These are phyloP conservation scores for Conus betulinus DNA, from an alignment of 1,140 invertebrate species.

Conservation along the genomic window DNA sequence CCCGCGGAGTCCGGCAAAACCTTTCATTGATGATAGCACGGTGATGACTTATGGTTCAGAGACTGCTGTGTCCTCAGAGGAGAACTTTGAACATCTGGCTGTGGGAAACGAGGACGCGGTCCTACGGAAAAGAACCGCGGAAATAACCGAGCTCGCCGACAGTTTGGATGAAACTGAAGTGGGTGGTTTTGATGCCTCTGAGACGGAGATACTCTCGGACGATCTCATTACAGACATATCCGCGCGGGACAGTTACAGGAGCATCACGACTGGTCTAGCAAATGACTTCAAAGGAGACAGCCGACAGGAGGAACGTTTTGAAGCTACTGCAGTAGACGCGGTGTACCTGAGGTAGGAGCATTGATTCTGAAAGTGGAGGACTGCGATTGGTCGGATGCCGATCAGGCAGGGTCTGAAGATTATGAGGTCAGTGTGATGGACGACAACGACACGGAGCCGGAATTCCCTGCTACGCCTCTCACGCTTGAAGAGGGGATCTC, in stretches of 20 bases:
- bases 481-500: neutral
- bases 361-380: neutral
- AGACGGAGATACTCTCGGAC: neutral
- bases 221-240: neutral
- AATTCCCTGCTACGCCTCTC: neutral
- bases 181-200: neutral
- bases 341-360: no score
- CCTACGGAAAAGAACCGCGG: neutral
- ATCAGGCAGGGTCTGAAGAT: neutral
- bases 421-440: neutral
- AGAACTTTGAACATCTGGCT: neutral
- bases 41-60: neutral
- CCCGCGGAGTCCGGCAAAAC: no score
- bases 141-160: neutral
- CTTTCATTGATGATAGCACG: no score
- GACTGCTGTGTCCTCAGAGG: neutral
- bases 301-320: neutral
- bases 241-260: neutral
- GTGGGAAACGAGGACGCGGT: neutral
- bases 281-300: neutral
- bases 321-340: neutral
- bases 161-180: neutral
- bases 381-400: conserved; percentile 4
- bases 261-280: neutral
- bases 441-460: neutral